Conservation (phyloP, 2,888 invertebrate genomes). For the Ctena decussata region DNA sequence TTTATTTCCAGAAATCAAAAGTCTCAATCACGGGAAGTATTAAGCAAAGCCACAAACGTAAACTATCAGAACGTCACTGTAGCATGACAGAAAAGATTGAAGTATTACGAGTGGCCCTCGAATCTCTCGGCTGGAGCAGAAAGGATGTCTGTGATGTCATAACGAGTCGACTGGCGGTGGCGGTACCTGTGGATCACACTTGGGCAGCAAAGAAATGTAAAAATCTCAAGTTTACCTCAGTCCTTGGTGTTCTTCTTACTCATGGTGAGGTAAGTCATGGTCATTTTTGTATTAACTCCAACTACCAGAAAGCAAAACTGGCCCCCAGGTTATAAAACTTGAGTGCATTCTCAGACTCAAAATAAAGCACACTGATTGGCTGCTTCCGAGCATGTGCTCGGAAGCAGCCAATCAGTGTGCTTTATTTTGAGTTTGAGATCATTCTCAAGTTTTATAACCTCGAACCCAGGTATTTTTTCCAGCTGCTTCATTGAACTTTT, state of each 20-base stretch:
- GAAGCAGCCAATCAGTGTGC: too few relatives aligned
- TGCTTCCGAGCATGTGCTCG: too few relatives aligned
- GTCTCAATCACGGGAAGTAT: conserved; percentile 25
- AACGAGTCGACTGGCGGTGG: conserved; percentile 94
- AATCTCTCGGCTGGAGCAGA: conserved; percentile 95
- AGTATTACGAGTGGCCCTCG: conserved; percentile 92
- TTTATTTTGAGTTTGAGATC: too few relatives aligned
- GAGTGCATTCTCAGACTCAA: too few relatives aligned
- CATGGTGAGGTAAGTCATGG: conserved; percentile 94
- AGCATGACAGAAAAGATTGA: conserved; percentile 79
- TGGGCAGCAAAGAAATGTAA: conserved; percentile 83
- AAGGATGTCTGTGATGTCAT: conserved; percentile 95
- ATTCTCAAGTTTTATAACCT: too few relatives aligned
- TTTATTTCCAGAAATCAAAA: conserved; percentile 73
- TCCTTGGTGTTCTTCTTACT: conserved; percentile 96
- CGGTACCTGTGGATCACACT: conserved; percentile 96
- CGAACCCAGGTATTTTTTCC: too few relatives aligned
- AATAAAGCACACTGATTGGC: too few relatives aligned
- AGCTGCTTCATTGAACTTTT: too few relatives aligned
- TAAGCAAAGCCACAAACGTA: conserved; percentile 62
- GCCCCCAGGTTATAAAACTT: too few relatives aligned
- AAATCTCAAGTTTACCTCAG: conserved; percentile 90
- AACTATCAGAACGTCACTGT: conserved; percentile 61
- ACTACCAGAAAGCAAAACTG: too few relatives aligned
- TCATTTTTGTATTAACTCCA: too few relatives aligned